A percentile compares a stretch with the other conserved stretches of the same genome.
Conservation (phyloP, 2,888 invertebrate genomes). For the Pantelozetes paolii region DNA sequence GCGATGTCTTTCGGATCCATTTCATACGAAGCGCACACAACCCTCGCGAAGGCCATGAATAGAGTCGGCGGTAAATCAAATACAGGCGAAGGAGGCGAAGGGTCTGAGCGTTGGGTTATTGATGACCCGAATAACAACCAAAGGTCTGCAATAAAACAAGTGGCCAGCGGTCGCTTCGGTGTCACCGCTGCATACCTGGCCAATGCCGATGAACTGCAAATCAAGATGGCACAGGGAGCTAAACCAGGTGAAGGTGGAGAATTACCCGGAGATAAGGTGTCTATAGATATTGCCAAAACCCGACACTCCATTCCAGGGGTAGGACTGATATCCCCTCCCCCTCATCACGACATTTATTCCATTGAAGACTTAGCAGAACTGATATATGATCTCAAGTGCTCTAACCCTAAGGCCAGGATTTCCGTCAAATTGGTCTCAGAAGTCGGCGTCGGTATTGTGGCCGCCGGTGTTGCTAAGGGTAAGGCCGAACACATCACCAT, state of each 20-base stretch:
- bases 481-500: slow-evolving; percentile 98
- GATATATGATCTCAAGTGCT: slow-evolving; percentile 95
- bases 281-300: slow-evolving; percentile 87
- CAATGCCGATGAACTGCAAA: slow-evolving; percentile 96
- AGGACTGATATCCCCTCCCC: slow-evolving; percentile 95
- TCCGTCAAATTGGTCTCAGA: slow-evolving; percentile 98
- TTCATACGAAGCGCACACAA: slow-evolving; percentile 89
- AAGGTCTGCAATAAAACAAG: slow-evolving; percentile 95
- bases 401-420: slow-evolving; percentile 89
- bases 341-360: slow-evolving; percentile 99
- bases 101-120: slow-evolving; percentile 65
- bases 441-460: slow-evolving; percentile 97
- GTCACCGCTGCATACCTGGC: slow-evolving; percentile 97
- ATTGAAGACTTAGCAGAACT: slow-evolving; percentile 97
- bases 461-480: slow-evolving; percentile 96
- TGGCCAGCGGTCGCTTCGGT: slow-evolving; percentile 96
- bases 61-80: slow-evolving; percentile 94
- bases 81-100: slow-evolving; percentile 91
- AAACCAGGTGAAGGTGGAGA: slow-evolving; percentile 99
- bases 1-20: slow-evolving; percentile 93
- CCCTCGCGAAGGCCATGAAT: slow-evolving; percentile 96
- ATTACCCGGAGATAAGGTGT: slow-evolving; percentile 80
- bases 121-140: slow-evolving; percentile 75
- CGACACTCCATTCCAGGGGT: slow-evolving; percentile 94
- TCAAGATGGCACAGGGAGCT: slow-evolving; percentile 99